Conservation (phyloP, 2,797 vertebrate genomes). For the Zenarchopterus dispar region DNA sequence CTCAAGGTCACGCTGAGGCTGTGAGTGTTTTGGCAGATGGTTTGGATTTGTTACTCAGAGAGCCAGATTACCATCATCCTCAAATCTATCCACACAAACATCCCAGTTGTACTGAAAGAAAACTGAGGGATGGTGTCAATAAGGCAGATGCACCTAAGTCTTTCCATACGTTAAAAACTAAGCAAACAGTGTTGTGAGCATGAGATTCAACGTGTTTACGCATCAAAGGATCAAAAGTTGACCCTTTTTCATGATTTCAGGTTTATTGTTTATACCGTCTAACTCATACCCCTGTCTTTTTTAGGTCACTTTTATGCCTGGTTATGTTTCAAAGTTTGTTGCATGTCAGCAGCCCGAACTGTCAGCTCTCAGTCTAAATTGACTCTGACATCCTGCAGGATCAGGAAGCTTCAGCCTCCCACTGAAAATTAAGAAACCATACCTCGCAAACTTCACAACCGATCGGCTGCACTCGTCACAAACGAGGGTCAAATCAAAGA, state of each 20-base stretch:
- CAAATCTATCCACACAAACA: slow-evolving; percentile 72
- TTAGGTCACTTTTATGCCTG: slow-evolving; percentile 1
- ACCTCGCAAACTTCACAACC: background rate
- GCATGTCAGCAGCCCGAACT: slow-evolving; percentile 12
- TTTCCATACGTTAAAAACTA: slow-evolving; percentile 44
- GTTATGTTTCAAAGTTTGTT: slow-evolving; percentile 12
- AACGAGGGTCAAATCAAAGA: background rate
- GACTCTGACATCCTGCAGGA: slow-evolving; percentile 18
- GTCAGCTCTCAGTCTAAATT: slow-evolving; percentile 27
- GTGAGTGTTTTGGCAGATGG: slow-evolving; percentile 80
- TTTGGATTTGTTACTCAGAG: slow-evolving; percentile 76
- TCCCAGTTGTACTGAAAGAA: slow-evolving; percentile 43
- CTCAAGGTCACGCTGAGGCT: slow-evolving; percentile 70
- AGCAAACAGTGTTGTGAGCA: slow-evolving; percentile 34
- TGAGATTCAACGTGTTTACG: slow-evolving; percentile 2
- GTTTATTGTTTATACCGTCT: slow-evolving; percentile 7
- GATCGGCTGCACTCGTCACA: background rate
- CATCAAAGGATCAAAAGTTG: background rate
- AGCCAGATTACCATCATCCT: slow-evolving; percentile 72
- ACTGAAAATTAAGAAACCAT: slow-evolving; percentile 6
- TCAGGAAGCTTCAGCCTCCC: slow-evolving; percentile 5
- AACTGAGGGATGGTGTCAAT: slow-evolving; percentile 37
- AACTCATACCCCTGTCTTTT: background rate
- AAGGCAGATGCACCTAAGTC: slow-evolving; percentile 50
- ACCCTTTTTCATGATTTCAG: background rate